phyloP scores from a whole-genome alignment of 2,797 vertebrate genomes.

The Heliangelus exortis region DNA sequence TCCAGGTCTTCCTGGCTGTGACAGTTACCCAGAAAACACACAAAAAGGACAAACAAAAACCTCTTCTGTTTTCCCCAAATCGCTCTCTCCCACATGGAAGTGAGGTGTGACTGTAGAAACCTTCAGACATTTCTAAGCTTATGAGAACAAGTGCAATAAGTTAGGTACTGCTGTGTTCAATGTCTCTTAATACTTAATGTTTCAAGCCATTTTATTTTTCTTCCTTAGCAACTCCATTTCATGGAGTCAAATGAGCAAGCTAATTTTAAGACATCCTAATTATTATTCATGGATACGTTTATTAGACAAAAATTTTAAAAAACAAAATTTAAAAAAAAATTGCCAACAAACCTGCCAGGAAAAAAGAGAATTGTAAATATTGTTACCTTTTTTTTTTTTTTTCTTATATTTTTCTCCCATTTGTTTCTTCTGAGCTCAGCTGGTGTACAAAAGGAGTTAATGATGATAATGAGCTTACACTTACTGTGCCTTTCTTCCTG shows the following conservation, averaged over 20 bases:
- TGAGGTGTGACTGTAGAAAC: background rate
- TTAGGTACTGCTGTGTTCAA: background rate
- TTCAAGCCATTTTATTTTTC: background rate
- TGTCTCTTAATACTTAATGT: background rate
- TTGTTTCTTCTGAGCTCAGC: slow-evolving; percentile 69
- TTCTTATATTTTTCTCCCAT: background rate
- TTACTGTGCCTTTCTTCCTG: slow-evolving; percentile 48
- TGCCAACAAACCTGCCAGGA: background rate
- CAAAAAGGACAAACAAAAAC: background rate
- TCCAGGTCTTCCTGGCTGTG: accelerated
- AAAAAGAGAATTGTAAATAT: background rate
- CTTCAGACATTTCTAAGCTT: background rate
- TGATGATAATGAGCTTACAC: slow-evolving; percentile 72
- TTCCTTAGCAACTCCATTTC: background rate
- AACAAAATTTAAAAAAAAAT: background rate
- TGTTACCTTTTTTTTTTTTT: background rate
- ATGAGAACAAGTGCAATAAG: accelerated
- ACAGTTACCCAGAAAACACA: background rate
- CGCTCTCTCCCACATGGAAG: accelerated
- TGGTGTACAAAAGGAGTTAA: slow-evolving; percentile 70
- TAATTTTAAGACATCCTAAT: background rate
- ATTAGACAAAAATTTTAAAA: no score
- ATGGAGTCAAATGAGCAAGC: background rate
- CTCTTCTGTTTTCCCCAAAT: background rate
- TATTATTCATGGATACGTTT: background rate